Conservation (phyloP, 2,797 vertebrate species). For the Pampus argenteus region DNA sequence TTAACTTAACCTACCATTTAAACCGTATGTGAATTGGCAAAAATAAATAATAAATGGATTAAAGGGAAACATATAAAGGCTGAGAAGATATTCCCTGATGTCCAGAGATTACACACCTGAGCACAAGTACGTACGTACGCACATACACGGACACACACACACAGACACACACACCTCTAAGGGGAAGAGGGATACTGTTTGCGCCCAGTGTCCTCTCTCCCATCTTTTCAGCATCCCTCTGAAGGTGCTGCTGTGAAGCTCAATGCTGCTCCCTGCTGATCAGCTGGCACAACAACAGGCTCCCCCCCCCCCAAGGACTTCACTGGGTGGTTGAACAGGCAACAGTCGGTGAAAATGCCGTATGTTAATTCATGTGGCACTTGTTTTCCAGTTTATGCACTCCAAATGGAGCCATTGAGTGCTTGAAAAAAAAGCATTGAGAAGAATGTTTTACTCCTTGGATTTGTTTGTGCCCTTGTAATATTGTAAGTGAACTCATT, state of each 20-base stretch:
- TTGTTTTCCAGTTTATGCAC: conserved; percentile 38
- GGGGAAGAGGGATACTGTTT: conserved; percentile 1
- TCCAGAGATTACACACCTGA: conserved; percentile 27
- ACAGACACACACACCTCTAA: conserved; percentile 12
- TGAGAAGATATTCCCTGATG: conserved; percentile 12
- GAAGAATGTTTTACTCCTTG: not conserved
- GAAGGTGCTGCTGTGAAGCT: conserved; percentile 20
- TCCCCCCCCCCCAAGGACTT: conserved; percentile 4
- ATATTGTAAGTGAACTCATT: not conserved
- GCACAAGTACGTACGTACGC: not conserved
- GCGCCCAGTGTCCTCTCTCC: not conserved
- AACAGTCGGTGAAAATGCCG: conserved; percentile 44
- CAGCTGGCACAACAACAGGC: not conserved
- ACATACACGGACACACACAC: conserved; percentile 2
- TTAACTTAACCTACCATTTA: conserved; percentile 21
- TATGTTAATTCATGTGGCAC: conserved; percentile 35
- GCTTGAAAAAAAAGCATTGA: not conserved
- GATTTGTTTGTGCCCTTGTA: not conserved
- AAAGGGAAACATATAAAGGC: not conserved
- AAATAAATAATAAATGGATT: conserved; percentile 1
- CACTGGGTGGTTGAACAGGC: conserved; percentile 48
- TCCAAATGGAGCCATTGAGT: conserved; percentile 12
- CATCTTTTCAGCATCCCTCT: not conserved
- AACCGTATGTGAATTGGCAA: conserved; percentile 20
- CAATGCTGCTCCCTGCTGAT: conserved; percentile 67